Evolutionary conservation across 2,113 vertebrate genomes (phyloP).

Genomic region (Miniopterus natalensis): DNA sequence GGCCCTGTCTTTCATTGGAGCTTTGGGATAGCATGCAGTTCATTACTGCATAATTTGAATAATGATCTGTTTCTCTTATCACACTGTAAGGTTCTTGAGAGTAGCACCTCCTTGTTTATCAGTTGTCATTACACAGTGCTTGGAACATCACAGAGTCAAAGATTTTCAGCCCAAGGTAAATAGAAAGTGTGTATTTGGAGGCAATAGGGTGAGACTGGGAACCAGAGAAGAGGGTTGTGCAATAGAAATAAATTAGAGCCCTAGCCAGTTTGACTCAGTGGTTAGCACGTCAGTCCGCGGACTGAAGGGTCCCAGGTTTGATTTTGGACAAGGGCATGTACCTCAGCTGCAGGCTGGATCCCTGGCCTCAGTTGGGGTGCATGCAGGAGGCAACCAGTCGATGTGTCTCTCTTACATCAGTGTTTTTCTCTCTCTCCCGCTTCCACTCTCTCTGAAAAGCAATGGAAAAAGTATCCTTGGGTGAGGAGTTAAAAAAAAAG

Average conservation of each 20-base stretch:
- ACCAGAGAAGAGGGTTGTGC: not conserved
- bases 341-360: no score
- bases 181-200: not conserved
- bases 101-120: not conserved
- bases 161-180: not conserved
- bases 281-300: no score
- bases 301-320: no score
- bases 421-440: no score
- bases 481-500: not conserved
- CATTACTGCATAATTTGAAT: not conserved
- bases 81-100: not conserved
- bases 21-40: not conserved
- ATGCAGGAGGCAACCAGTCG: no score
- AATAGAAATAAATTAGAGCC: not conserved
- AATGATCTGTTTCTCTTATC: not conserved
- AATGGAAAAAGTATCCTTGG: no score
- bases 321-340: no score
- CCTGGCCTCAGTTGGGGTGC: no score
- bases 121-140: not conserved
- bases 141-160: not conserved
- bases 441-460: no score
- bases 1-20: not conserved
- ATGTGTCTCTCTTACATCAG: no score
- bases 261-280: no score
- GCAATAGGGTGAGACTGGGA: not conserved